Conservation (phyloP, 2,113 vertebrate species). For the Mastomys natalensis region DNA sequence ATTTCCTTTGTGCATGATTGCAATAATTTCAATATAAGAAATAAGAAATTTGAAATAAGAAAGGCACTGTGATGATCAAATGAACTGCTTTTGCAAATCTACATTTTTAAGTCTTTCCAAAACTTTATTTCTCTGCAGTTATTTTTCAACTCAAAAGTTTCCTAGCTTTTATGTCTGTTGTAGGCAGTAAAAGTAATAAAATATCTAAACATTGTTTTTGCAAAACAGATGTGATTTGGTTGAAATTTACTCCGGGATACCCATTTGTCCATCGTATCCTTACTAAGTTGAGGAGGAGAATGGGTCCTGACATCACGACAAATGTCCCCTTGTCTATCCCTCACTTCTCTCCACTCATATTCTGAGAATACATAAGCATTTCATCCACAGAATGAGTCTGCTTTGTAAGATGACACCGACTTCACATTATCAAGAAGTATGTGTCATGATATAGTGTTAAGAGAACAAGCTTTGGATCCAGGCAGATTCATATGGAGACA, state of each 20-base stretch:
- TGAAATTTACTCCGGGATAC: background rate
- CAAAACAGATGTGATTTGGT: background rate
- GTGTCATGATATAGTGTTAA: background rate
- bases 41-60: background rate
- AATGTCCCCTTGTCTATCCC: background rate
- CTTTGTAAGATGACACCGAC: background rate
- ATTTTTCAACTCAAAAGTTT: slow-evolving; percentile 12
- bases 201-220: background rate
- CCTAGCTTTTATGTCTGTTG: background rate
- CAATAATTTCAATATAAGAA: background rate
- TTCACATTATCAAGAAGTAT: background rate
- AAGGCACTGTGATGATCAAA: background rate
- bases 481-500: background rate
- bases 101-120: slow-evolving; percentile 34
- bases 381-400: background rate
- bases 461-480: background rate
- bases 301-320: background rate
- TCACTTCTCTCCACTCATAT: background rate
- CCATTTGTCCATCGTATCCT: background rate
- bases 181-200: background rate
- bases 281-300: background rate
- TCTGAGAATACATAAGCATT: background rate
- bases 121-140: background rate
- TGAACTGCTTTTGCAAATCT: background rate
- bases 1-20: background rate